A percentile compares a stretch with the other conserved stretches of the same genome.
Evolutionary conservation across 2,113 vertebrate species (phyloP).

Genomic region (Raja brachyura): DNA sequence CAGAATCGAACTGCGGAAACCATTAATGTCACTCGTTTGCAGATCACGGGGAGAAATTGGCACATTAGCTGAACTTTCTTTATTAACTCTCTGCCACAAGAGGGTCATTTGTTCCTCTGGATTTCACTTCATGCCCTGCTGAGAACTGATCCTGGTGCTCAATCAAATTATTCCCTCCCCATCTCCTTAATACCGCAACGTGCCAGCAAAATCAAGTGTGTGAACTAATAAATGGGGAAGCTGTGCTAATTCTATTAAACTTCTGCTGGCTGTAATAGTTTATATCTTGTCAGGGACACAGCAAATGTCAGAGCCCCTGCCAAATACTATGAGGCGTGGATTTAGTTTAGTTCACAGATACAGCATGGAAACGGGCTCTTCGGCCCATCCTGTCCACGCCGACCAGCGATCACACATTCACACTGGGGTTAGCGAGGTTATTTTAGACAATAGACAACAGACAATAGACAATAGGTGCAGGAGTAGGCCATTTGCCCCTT

Average conservation of each 20-base stretch:
- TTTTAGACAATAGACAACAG: no score
- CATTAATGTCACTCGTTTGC: conserved; percentile 36
- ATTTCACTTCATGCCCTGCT: background rate
- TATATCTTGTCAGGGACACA: background rate
- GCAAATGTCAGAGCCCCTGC: background rate
- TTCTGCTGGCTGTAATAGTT: background rate
- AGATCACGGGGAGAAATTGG: conserved; percentile 32
- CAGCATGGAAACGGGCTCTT: no score
- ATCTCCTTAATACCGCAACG: background rate
- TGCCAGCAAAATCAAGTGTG: background rate
- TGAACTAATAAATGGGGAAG: background rate
- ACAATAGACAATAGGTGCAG: no score
- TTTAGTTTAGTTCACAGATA: no score
- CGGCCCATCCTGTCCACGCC: no score
- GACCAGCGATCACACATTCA: no score
- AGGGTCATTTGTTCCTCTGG: conserved; percentile 31
- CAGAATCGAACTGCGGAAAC: conserved; percentile 22
- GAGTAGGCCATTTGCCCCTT: no score
- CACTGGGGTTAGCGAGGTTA: no score
- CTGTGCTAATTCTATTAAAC: conserved; percentile 15
- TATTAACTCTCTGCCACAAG: conserved; percentile 29
- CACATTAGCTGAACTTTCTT: conserved; percentile 30
- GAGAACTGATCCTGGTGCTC: conserved; percentile 5
- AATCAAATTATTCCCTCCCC: background rate
- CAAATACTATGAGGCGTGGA: background rate